These are phyloP conservation scores for Lepidocyrtinus sp. DNA, from an alignment of 2,888 invertebrate species.

Conservation along the genomic window DNA sequence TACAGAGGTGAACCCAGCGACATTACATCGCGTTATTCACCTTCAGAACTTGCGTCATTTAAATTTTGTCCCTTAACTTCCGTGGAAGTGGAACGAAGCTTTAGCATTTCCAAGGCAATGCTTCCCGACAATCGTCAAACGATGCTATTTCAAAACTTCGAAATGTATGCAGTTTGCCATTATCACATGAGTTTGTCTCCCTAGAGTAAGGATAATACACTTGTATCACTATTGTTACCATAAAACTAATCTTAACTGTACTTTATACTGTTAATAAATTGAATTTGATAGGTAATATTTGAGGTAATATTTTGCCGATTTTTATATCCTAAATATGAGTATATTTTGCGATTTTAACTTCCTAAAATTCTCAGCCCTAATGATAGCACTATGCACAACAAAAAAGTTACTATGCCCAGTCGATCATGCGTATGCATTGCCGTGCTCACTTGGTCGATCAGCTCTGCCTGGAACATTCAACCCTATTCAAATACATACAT, in stretches of 20 bases:
- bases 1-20: background rate
- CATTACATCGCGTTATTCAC: no score
- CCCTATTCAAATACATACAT: no score
- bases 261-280: background rate
- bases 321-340: background rate
- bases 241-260: background rate
- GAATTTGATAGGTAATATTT: background rate
- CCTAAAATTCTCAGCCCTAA: background rate
- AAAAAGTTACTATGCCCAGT: no score
- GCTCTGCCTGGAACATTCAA: no score
- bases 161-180: conserved; percentile 26
- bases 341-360: background rate
- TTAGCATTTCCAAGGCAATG: conserved; percentile 34
- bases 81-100: conserved; percentile 30
- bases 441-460: no score
- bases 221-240: no score
- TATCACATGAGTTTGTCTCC: conserved; percentile 14
- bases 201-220: no score
- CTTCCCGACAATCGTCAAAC: background rate
- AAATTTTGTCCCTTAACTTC: conserved; percentile 33
- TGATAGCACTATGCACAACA: background rate
- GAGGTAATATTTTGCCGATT: background rate
- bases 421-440: no score
- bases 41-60: background rate
- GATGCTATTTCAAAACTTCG: conserved; percentile 26